Evolutionary conservation across 2,888 invertebrate genomes (phyloP), one percentile per base, ranked within the genome.

Genomic region (Aquatica leii): DNA sequence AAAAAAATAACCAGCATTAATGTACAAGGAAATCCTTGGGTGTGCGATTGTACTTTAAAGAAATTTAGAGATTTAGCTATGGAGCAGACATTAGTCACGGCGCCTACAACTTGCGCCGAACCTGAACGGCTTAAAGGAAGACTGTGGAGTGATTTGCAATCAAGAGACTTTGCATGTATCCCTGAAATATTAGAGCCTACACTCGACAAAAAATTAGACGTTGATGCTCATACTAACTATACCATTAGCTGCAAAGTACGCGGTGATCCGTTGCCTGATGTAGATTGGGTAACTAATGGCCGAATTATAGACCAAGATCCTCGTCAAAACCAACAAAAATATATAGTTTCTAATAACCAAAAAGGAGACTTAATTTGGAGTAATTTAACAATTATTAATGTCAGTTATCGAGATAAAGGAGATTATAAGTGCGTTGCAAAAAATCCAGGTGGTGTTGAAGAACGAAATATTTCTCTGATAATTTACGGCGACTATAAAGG

Each of bases 21-120:
- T 57, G 84, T 95, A 0, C 88, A 89, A 67, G 88, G 90, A 65
- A 96, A 96, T 78, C 92, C 91, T 0, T 96, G 95, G 95, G 86
- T 90, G 64, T 96, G 96, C 77, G 93, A 95, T 76, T 96, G 96
- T 75, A 88, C 90, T 67, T 82, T 96, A 56, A 89, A 92, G 74
- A 86, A 87, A 14, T 92, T 95, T 69, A 87, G 93, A 48, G 89
- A 92, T 74, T 93, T 90, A 87, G 87, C 89, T 11, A 86, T 91
- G 8, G 85, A 87, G 62, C 86, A 86, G 65, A 92, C 92, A 55
- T 82, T 95, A 14, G 90, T 93, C 73, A 90, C 92, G 0, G 85
- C 88, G 15, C 89, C 91, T 1, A 92, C 93, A 34, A 85, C 87
- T 31, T 93, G 94, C 76, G 82, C 84, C 3, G 88, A 89, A 69